Base-by-base conservation (phyloP, 2,113 vertebrate species). In the Oceanites oceanicus region DNA sequence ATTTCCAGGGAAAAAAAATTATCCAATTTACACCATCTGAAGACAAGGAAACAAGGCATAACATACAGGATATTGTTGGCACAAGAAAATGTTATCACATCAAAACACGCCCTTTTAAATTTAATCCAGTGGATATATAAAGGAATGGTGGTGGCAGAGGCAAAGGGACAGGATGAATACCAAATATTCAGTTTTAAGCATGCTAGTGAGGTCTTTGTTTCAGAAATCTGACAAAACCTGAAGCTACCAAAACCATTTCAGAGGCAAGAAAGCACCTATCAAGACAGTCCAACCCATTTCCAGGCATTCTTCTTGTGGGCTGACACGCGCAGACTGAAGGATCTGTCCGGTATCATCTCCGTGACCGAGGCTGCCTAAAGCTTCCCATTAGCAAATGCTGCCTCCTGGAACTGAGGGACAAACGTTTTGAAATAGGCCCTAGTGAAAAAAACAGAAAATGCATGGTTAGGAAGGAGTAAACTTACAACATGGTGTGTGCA, bases 351-450 rank as follows among this genome's bases (percentile, higher is more conserved):
- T 84, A 82, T n/a, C 78, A 45, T 63, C 96, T 97, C 94, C 30
- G 17, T 38, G 80, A 63, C 49, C 3, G 16, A 82, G 96, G 97
- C 89, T 91, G 89, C 91, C 98, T 99, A 99, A 88, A 99, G 99
- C 96, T 99, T 99, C 96, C 99, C 99, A 36, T 99, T 99, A 98
- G 99, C 99, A 97, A 99, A 99, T 1, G 99, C 99, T 76, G 99
- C 99, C 98, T 99, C 99, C 97, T 99, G 99, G 98, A 99, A 99
- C 98, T 99, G 99, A 95, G 99, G 99, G 93, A 99, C 99, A 95
- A 99, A 99, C 71, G 98, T 99, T 98, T 99, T 99, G 98, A 99
- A 99, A 98, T 99, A 99, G 0, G 98, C 98, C 98, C 99, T 99
- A 97, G 91, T 95, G 93, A 90, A 77, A 95, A 75, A 79, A 86